A percentile compares a stretch with the other conserved stretches of the same genome.
Evolutionary conservation across 2,888 invertebrate genomes (phyloP).

Genomic region (Mythimna albipuncta): DNA sequence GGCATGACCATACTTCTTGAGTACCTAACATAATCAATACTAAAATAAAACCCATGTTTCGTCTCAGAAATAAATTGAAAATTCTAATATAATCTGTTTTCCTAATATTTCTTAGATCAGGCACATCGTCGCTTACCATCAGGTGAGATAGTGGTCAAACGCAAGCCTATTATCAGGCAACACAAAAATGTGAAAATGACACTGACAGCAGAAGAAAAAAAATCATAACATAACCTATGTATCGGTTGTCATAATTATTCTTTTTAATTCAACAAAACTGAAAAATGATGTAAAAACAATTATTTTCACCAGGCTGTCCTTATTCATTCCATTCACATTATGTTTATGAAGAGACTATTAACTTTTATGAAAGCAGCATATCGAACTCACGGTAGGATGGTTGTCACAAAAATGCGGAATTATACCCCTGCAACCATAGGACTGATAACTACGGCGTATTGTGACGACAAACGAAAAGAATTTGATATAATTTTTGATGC

Average conservation of each 20-base stretch:
- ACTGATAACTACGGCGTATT: slow-evolving; percentile 75
- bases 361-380: slow-evolving; percentile 71
- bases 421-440: slow-evolving; percentile 77
- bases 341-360: slow-evolving; percentile 79
- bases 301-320: slow-evolving; percentile 16
- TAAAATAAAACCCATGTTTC: too few relatives aligned
- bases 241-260: slow-evolving; percentile 26
- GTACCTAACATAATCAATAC: too few relatives aligned
- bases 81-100: background rate
- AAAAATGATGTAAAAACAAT: slow-evolving; percentile 47
- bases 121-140: too few relatives aligned
- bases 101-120: background rate
- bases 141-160: too few relatives aligned
- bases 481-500: slow-evolving; percentile 71
- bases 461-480: slow-evolving; percentile 75
- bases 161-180: too few relatives aligned
- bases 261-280: slow-evolving; percentile 14
- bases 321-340: slow-evolving; percentile 59
- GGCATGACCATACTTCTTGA: too few relatives aligned
- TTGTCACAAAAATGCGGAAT: slow-evolving; percentile 70
- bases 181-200: background rate
- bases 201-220: slow-evolving; percentile 18
- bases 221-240: slow-evolving; percentile 51
- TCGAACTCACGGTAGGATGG: slow-evolving; percentile 66
- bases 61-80: too few relatives aligned